Evolutionary conservation across 1,140 invertebrate species (phyloP), one percentile per base, ranked within the genome.

Genomic region (Trachymyrmex cornetzi): DNA sequence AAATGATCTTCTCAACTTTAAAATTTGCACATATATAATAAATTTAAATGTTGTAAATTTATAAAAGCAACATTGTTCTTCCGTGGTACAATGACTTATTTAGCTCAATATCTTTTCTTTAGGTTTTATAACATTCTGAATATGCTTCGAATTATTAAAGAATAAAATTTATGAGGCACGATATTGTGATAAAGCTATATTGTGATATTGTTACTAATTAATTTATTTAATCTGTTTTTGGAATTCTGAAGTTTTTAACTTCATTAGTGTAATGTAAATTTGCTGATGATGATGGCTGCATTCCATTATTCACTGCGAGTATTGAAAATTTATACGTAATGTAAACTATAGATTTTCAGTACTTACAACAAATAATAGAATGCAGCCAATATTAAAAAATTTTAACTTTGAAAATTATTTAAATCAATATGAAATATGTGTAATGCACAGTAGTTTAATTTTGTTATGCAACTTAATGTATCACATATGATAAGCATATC

Each of bases 81-180:
- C 27, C 27, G 55, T 57, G 57, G 55, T 74, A 87, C 63, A 82
- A 64, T 89, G 16, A 87, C 19, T 61, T 57, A 0, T 12, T 53
- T 63, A 71, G 30, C 44, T 79, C 59, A 50, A 67, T 48, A 19
- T 71, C 3, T 64, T 53, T 75, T 71, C 11, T 59, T 50, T n/a
- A 55, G 12, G 22, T 27, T 77, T 87, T 24, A 63, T n/a, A 75
- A 89, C 71, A 63, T 4, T 34, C 9, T 14, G 44, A 55, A 71
- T 74, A 22, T 22, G 34, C 30, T 82, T 74, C 4, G 24, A 27
- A 82, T 59, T 22, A 72, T 61, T 74, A 74, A 72, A 22, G 9
- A 75, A 48, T 57, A 66, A 72, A 74, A 50, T 61, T 14, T 3
- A 61, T 34, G 55, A 84, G 55, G 38, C 80, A 84, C 22, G 30